A percentile compares a stretch with the other conserved stretches of the same genome.
phyloP scores from a whole-genome alignment of 2,113 vertebrate genomes.

The Lota lota region DNA sequence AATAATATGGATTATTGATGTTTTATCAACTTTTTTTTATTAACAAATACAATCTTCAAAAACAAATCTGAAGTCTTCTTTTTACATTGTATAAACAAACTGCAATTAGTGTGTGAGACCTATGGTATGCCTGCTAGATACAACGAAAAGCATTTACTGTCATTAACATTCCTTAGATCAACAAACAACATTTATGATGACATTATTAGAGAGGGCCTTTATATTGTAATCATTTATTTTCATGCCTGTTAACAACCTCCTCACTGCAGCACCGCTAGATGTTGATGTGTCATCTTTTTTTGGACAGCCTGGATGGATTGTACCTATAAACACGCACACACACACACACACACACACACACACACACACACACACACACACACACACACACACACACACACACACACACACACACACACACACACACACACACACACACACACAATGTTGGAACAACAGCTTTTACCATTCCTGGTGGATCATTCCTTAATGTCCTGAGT shows the following conservation, averaged over 20 bases:
- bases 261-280: constrained; percentile 4
- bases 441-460: constrained; percentile 26
- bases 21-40: constrained; percentile 76
- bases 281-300: constrained; percentile 59
- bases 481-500: constrained; percentile 56
- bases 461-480: constrained; percentile 62
- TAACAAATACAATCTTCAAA: constrained; percentile 68
- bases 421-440: constrained; percentile 12
- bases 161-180: background rate
- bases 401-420: constrained; percentile 24
- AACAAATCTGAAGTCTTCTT: constrained; percentile 31
- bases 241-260: background rate
- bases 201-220: no score
- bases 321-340: constrained; percentile 66
- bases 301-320: constrained; percentile 73
- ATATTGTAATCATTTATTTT: no score
- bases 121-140: background rate
- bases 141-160: constrained; percentile 9
- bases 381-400: constrained; percentile 11
- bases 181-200: background rate
- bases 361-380: background rate
- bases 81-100: constrained; percentile 38
- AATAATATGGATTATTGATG: constrained; percentile 60
- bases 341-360: constrained; percentile 3
- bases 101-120: background rate